Evolutionary conservation across 1,140 invertebrate species (phyloP).

Genomic region (Euura saliciscinereae): DNA sequence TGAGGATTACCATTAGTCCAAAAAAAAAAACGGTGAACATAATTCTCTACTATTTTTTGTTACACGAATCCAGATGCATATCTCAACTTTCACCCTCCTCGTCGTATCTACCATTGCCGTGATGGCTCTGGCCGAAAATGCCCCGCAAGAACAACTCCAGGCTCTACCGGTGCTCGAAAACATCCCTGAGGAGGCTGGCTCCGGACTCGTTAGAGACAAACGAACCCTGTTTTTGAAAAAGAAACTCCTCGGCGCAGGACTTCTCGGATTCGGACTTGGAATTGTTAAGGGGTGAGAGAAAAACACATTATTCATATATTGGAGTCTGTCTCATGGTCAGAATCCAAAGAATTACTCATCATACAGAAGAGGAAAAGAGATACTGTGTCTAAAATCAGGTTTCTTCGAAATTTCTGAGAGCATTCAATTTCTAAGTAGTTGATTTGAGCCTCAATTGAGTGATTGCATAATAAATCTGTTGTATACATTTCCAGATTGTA

Average conservation of each 20-base stretch:
- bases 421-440: too few species aligned
- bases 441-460: too few species aligned
- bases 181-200: slow-evolving; percentile 21
- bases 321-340: not conserved
- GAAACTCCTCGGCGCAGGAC: slow-evolving; percentile 48
- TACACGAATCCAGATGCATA: slow-evolving; percentile 39
- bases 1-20: too few species aligned
- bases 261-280: slow-evolving; percentile 51
- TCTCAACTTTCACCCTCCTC: not conserved
- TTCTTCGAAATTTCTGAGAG: too few species aligned
- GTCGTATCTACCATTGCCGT: slow-evolving; percentile 26
- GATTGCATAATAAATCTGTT: too few species aligned
- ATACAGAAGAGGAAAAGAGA: too few species aligned
- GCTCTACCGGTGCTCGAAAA: slow-evolving; percentile 14
- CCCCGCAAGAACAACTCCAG: slow-evolving; percentile 23
- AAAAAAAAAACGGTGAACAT: too few species aligned
- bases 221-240: slow-evolving; percentile 51
- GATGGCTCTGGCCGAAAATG: slow-evolving; percentile 26
- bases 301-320: not conserved
- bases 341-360: not conserved
- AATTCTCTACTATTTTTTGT: not conserved
- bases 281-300: slow-evolving; percentile 44
- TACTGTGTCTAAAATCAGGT: too few species aligned
- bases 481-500: too few species aligned
- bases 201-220: slow-evolving; percentile 35